These are phyloP conservation scores for Odontamblyopus rebecca DNA, from an alignment of 2,797 vertebrate genomes.

Conservation along the genomic window DNA sequence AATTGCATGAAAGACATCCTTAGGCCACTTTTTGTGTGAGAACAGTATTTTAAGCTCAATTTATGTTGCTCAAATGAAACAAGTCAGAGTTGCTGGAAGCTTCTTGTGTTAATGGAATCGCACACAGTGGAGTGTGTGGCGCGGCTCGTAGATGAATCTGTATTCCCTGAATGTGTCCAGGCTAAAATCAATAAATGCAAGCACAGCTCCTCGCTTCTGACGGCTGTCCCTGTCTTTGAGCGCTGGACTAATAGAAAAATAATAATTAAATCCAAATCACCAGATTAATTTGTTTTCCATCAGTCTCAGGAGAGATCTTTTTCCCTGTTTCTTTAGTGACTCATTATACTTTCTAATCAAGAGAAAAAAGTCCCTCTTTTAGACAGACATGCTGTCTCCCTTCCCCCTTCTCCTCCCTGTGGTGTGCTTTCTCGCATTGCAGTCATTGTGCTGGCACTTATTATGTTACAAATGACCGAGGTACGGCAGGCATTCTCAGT, in stretches of 20 bases:
- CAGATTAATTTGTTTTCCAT: slow-evolving; percentile 93
- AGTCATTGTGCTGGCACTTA: slow-evolving; percentile 99
- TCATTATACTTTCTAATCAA: slow-evolving; percentile 97
- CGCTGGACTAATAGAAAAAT: slow-evolving; percentile 90
- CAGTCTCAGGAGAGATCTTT: slow-evolving; percentile 85
- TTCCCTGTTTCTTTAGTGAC: slow-evolving; percentile 86
- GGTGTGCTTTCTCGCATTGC: slow-evolving; percentile 87
- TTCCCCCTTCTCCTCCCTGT: slow-evolving; percentile 83
- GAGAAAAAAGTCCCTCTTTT: slow-evolving; percentile 83
- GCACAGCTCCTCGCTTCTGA: slow-evolving; percentile 88
- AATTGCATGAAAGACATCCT: slow-evolving; percentile 89
- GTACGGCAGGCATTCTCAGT: slow-evolving; percentile 95
- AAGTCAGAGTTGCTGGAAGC: slow-evolving; percentile 91
- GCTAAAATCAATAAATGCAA: slow-evolving; percentile 97
- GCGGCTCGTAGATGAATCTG: slow-evolving; percentile 73
- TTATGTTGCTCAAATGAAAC: slow-evolving; percentile 97
- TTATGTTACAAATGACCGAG: slow-evolving; percentile 99
- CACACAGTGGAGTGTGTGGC: slow-evolving; percentile 63
- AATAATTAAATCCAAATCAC: slow-evolving; percentile 95
- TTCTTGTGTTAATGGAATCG: slow-evolving; percentile 95
- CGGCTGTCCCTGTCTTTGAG: slow-evolving; percentile 85
- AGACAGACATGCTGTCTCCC: slow-evolving; percentile 88
- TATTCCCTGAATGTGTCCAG: slow-evolving; percentile 87
- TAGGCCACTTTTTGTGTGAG: slow-evolving; percentile 88
- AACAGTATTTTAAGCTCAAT: slow-evolving; percentile 87